A percentile compares a stretch with the other conserved stretches of the same genome.
Evolutionary conservation across 53 echinoderm and acorn worm genomes (phyloP).

Genomic region (Echinarachnius parma): DNA sequence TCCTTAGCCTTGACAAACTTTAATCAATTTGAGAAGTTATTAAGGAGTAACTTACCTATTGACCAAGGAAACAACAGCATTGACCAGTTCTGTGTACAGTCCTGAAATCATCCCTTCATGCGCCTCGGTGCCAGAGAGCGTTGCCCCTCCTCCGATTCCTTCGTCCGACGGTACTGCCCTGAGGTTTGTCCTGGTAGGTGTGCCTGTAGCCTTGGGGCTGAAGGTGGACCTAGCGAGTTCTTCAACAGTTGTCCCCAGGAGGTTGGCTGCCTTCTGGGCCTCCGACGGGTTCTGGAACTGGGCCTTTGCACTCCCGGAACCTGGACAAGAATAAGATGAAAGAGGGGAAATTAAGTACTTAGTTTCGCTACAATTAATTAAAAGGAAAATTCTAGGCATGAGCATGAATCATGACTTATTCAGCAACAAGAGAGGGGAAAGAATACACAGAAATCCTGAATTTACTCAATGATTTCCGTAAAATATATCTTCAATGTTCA

Average conservation of each 20-base stretch:
- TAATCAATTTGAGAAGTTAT: too few relatives aligned
- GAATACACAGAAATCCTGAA: too few relatives aligned
- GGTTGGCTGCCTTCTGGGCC: constrained; percentile 82
- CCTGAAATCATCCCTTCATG: constrained; percentile 94
- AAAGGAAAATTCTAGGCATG: too few relatives aligned
- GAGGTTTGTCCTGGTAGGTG: constrained; percentile 58
- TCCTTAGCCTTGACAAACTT: too few relatives aligned
- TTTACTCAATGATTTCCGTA: too few relatives aligned
- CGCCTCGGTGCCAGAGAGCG: constrained; percentile 72
- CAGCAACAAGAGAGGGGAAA: too few relatives aligned
- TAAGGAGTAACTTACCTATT: too few relatives aligned
- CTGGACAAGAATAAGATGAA: too few relatives aligned
- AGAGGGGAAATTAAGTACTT: too few relatives aligned
- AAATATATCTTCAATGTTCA: too few relatives aligned
- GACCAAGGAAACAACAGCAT: constrained; percentile 83
- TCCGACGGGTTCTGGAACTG: constrained; percentile 85
- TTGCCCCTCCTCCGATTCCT: constrained; percentile 18
- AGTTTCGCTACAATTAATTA: too few relatives aligned
- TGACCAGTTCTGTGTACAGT: constrained; percentile 84
- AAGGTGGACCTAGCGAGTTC: constrained; percentile 83
- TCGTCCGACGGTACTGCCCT: constrained; percentile 32
- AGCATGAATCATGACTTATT: too few relatives aligned
- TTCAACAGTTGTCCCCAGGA: constrained; percentile 75
- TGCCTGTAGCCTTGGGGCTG: constrained; percentile 66
- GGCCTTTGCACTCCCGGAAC: constrained; percentile 67